Percentiles rank a stretch among this genome's conserved stretches.
Conservation (phyloP, 2,113 vertebrate species). For the Trematomus loennbergii region DNA sequence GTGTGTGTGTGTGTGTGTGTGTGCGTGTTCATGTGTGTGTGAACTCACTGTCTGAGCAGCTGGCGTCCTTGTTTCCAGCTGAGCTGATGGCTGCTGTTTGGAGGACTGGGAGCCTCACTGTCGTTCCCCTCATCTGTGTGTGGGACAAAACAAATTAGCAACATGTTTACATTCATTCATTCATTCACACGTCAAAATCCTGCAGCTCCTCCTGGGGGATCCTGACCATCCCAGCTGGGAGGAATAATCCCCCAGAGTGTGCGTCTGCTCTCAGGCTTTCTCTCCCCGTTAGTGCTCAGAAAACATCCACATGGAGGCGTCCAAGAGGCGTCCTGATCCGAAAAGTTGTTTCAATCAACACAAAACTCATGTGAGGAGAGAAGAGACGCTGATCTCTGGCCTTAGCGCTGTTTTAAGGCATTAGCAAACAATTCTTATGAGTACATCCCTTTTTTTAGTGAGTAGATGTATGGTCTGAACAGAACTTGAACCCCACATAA, state of each 20-base stretch:
- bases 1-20: conserved; percentile 31
- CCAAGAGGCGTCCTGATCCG: background rate
- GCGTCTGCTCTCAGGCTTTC: background rate
- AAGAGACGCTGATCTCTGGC: background rate
- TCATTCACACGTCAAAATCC: background rate
- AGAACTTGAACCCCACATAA: too few species aligned
- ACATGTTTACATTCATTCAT: background rate
- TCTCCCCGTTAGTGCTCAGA: background rate
- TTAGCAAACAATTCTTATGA: too few species aligned
- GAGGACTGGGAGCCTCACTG: conserved; percentile 88
- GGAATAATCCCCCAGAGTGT: background rate
- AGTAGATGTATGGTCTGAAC: too few species aligned
- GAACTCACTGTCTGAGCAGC: conserved; percentile 94
- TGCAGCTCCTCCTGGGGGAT: background rate
- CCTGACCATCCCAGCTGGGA: background rate
- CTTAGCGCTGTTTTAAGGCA: background rate
- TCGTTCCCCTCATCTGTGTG: conserved; percentile 93
- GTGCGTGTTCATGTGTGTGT: too few species aligned
- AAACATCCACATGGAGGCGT: background rate
- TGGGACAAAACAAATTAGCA: background rate
- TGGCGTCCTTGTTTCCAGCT: conserved; percentile 97
- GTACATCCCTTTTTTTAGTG: too few species aligned
- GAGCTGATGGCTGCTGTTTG: conserved; percentile 91
- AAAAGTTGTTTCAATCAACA: background rate
- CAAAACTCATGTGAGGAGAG: background rate